phyloP scores from a whole-genome alignment of 2,888 invertebrate species.

The Tanytarsus gracilentus region DNA sequence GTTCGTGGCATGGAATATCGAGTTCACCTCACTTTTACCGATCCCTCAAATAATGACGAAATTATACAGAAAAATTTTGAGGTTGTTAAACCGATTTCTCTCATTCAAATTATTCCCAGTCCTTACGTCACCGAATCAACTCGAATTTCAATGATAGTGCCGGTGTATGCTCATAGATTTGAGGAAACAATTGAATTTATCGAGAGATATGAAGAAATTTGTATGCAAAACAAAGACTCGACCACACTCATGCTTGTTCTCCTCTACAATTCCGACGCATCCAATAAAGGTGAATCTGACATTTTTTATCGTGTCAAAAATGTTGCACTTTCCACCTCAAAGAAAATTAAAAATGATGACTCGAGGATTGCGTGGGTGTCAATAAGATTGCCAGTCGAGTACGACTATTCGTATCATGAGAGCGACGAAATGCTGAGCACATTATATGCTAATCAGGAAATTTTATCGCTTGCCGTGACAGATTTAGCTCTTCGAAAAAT shows the following conservation, averaged over 20 bases:
- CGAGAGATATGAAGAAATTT: slow-evolving; percentile 58
- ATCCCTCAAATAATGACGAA: background rate
- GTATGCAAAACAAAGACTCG: slow-evolving; percentile 69
- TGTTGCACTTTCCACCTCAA: slow-evolving; percentile 51
- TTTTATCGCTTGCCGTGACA: slow-evolving; percentile 47
- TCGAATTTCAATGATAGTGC: slow-evolving; percentile 66
- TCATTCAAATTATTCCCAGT: slow-evolving; percentile 80
- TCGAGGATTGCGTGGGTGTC: slow-evolving; percentile 62
- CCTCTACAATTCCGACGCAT: slow-evolving; percentile 53
- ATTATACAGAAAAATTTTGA: slow-evolving; percentile 50
- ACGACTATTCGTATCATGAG: slow-evolving; percentile 33
- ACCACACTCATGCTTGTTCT: slow-evolving; percentile 67
- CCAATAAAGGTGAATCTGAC: slow-evolving; percentile 56
- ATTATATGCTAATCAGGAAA: slow-evolving; percentile 40
- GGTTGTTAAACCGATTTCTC: slow-evolving; percentile 73
- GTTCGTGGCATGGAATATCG: slow-evolving; percentile 78
- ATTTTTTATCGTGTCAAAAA: slow-evolving; percentile 55
- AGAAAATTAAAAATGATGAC: slow-evolving; percentile 58
- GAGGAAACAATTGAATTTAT: slow-evolving; percentile 58
- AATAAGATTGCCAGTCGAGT: slow-evolving; percentile 48
- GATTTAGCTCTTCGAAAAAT: slow-evolving; percentile 63
- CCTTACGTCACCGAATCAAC: slow-evolving; percentile 95
- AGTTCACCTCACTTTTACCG: slow-evolving; percentile 56
- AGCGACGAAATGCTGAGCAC: slow-evolving; percentile 38
- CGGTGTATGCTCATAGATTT: slow-evolving; percentile 51